Conservation (phyloP, 2,888 invertebrate genomes). For the Prosapia bicincta region DNA sequence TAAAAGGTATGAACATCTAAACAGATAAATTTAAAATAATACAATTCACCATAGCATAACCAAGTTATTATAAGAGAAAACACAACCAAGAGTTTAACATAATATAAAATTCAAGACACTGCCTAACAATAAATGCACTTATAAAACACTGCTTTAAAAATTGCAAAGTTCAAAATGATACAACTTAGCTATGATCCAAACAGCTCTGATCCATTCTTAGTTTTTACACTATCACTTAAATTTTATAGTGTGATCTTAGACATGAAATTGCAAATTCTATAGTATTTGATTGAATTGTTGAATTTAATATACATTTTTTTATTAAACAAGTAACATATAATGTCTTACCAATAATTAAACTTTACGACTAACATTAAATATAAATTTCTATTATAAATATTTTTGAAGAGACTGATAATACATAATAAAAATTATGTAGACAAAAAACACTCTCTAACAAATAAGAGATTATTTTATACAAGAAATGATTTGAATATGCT, state of each 20-base stretch:
- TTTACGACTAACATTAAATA: neutral
- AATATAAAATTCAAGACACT: neutral
- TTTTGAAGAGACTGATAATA: too few species aligned
- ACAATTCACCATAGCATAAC: neutral
- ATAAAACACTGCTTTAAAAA: neutral
- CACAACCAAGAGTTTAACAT: neutral
- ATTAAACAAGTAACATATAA: neutral
- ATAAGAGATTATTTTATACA: neutral
- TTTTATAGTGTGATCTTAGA: neutral
- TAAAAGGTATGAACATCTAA: neutral
- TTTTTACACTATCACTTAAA: neutral
- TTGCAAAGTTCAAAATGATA: neutral
- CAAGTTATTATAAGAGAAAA: neutral
- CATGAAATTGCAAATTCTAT: too few species aligned
- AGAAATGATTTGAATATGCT: neutral
- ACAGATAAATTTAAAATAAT: neutral
- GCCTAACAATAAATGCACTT: neutral
- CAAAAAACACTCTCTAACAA: neutral
- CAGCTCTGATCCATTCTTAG: neutral
- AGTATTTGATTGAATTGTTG: too few species aligned
- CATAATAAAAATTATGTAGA: neutral
- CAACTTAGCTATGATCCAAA: neutral
- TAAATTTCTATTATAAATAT: too few species aligned
- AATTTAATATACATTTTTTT: neutral
- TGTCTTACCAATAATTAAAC: neutral